These are phyloP conservation scores for Epsilonema sp. DNA, from an alignment of 2,888 invertebrate genomes.

Conservation along the genomic window DNA sequence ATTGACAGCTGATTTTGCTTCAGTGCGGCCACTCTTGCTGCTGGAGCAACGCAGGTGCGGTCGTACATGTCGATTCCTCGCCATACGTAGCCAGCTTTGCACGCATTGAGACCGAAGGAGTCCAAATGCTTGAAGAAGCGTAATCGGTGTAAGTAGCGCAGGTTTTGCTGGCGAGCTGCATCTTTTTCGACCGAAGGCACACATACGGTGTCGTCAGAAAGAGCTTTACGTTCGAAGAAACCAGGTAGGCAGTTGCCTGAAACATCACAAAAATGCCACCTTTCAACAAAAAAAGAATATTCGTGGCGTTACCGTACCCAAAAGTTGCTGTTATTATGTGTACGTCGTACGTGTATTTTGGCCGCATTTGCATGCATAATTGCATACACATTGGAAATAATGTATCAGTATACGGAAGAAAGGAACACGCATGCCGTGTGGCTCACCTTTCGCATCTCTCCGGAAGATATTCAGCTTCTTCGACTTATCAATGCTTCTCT, in stretches of 20 bases:
- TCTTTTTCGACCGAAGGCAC: background rate
- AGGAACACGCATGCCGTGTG: no score
- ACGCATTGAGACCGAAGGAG: constrained; percentile 7
- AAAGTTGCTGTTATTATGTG: no score
- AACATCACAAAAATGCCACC: no score
- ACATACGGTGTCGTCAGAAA: background rate
- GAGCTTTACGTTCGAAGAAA: background rate
- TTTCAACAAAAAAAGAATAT: no score
- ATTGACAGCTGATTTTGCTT: no score
- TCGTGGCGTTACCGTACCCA: no score
- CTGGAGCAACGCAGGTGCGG: constrained; percentile 18
- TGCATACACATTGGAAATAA: no score
- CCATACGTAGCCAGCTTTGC: constrained; percentile 17
- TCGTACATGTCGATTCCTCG: constrained; percentile 22
- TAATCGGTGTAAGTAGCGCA: background rate
- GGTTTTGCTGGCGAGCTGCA: background rate
- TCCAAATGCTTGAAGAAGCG: background rate
- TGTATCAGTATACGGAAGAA: no score
- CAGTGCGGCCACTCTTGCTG: no score
- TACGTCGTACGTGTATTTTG: no score
- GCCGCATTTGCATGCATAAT: no score
- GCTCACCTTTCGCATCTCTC: background rate
- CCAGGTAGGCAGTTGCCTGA: background rate
- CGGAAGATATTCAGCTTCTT: background rate
- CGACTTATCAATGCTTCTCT: background rate